Conservation (phyloP, 2,113 vertebrate genomes). For the Myiopsitta monachus region DNA sequence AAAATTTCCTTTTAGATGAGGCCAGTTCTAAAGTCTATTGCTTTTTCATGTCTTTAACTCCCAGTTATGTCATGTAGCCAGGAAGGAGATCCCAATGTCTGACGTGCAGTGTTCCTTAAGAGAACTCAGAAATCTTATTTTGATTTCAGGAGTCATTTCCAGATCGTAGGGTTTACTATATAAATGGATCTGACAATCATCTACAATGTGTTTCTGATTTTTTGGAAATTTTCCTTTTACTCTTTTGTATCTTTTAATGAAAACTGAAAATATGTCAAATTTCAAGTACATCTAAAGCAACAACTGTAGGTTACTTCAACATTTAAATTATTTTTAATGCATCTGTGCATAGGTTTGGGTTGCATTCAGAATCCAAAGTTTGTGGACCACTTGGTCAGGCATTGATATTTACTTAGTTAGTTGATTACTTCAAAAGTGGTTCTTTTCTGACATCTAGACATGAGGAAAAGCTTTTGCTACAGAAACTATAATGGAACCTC, state of each 20-base stretch:
- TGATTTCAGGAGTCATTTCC: neutral
- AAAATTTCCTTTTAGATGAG: neutral
- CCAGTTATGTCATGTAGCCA: neutral
- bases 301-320: neutral
- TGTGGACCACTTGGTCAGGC: neutral
- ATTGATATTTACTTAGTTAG: neutral
- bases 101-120: neutral
- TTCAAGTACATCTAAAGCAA: neutral
- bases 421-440: neutral
- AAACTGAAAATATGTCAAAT: neutral
- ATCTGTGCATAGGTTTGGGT: neutral
- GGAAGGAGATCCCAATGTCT: neutral
- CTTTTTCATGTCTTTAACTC: neutral
- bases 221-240: neutral
- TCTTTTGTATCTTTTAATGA: neutral
- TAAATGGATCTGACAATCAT: neutral
- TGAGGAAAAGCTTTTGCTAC: slow-evolving; percentile 87
- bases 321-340: neutral
- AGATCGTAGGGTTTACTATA: neutral
- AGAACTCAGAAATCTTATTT: neutral
- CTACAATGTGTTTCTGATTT: neutral
- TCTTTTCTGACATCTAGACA: slow-evolving; percentile 68
- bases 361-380: neutral
- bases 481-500: slow-evolving; percentile 80
- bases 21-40: neutral